Percentiles rank a stretch among this genome's conserved stretches.
These are phyloP conservation scores for Ophioninae sp. DNA, from an alignment of 2,888 invertebrate genomes.

Conservation along the genomic window DNA sequence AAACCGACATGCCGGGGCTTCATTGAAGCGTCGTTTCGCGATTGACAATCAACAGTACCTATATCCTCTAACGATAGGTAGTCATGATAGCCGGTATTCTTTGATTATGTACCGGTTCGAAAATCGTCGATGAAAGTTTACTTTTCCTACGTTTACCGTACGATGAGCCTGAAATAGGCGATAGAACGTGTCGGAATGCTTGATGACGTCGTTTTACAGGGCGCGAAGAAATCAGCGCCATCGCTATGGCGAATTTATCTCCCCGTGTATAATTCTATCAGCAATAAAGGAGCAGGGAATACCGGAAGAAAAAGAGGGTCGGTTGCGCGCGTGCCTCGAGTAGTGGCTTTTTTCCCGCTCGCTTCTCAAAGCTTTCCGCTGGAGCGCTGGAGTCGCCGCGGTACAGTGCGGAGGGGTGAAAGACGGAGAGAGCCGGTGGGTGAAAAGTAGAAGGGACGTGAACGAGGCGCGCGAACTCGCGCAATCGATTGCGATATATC, in stretches of 20 bases:
- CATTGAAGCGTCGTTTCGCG: no score
- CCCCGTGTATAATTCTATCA: constrained; percentile 2
- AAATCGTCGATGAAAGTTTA: not conserved
- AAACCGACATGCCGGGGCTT: no score
- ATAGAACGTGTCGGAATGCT: not conserved
- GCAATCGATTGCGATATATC: constrained; percentile 80
- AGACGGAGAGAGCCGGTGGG: constrained; percentile 36
- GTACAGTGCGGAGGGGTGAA: constrained; percentile 51
- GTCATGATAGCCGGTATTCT: not conserved
- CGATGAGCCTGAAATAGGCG: not conserved
- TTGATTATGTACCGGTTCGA: not conserved
- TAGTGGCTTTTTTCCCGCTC: constrained; percentile 60
- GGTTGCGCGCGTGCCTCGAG: not conserved
- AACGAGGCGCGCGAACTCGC: constrained; percentile 73
- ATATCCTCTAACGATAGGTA: not conserved
- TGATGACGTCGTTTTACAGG: not conserved
- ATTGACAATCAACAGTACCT: no score
- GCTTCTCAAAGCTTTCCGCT: constrained; percentile 52
- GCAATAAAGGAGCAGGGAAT: constrained; percentile 12
- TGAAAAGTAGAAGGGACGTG: constrained; percentile 42
- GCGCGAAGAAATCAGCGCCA: constrained; percentile 5
- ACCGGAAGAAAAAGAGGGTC: constrained; percentile 14
- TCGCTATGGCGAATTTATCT: not conserved
- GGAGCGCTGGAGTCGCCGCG: constrained; percentile 22
- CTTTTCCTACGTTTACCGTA: not conserved